Conservation (phyloP, 2,113 vertebrate genomes). For the Phoxinus phoxinus region DNA sequence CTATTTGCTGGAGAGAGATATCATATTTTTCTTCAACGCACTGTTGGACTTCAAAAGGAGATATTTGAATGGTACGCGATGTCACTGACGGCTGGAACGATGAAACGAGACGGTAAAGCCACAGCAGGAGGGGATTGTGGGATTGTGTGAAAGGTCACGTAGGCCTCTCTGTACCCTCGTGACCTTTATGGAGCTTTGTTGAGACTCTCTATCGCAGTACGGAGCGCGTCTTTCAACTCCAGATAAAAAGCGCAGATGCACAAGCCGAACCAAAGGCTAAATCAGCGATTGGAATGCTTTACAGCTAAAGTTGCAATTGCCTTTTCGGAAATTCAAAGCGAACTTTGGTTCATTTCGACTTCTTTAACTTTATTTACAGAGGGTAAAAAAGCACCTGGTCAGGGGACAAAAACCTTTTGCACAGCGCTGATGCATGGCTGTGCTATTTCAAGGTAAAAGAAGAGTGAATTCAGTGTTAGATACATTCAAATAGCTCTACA, state of each 20-base stretch:
- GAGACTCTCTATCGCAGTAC: conserved; percentile 10
- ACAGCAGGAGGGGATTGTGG: conserved; percentile 38
- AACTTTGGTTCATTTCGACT: not conserved
- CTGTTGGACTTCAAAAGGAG: conserved; percentile 40
- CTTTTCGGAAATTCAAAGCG: conserved; percentile 29
- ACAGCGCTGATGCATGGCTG: not conserved
- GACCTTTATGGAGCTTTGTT: conserved; percentile 38
- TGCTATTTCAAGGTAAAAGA: not conserved
- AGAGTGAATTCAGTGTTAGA: not conserved
- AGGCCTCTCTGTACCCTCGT: conserved; percentile 26
- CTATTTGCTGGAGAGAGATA: conserved; percentile 17
- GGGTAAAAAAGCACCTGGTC: not conserved
- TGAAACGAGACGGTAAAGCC: conserved; percentile 24
- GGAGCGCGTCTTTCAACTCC: conserved; percentile 4
- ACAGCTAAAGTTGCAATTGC: not conserved
- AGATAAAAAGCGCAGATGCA: conserved; percentile 3
- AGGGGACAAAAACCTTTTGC: not conserved
- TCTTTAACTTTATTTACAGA: not conserved
- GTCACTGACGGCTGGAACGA: conserved; percentile 18
- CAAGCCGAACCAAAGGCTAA: conserved; percentile 35
- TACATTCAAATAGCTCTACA: not conserved
- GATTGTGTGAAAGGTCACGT: conserved; percentile 48
- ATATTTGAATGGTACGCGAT: conserved; percentile 26
- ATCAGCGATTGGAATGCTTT: conserved; percentile 21
- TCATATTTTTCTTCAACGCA: not conserved